phyloP scores from a whole-genome alignment of 2,797 vertebrate genomes.

The Pristis pectinata region DNA sequence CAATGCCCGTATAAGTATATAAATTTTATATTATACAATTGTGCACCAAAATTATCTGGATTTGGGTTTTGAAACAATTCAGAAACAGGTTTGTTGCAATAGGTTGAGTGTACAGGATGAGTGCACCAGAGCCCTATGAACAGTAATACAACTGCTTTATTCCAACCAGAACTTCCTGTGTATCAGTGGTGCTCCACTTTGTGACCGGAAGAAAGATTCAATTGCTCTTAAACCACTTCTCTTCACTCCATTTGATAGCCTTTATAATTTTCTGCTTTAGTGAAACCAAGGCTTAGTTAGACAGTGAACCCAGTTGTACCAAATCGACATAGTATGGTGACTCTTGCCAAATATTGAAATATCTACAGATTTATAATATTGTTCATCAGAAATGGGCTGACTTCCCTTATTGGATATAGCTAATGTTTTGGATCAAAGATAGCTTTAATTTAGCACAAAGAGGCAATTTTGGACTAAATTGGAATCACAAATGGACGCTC shows the following conservation, averaged over 20 bases:
- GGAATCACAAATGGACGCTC: too few relatives aligned
- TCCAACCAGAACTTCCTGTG: background rate
- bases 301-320: background rate
- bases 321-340: background rate
- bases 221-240: background rate
- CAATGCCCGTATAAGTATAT: too few relatives aligned
- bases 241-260: background rate
- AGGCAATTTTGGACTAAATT: too few relatives aligned
- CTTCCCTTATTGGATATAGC: background rate
- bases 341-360: background rate
- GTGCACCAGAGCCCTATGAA: background rate
- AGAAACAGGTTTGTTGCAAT: background rate
- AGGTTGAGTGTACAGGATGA: background rate
- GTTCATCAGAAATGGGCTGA: background rate
- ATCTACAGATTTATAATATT: background rate
- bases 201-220: background rate
- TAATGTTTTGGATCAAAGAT: conserved; percentile 12
- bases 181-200: background rate
- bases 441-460: too few relatives aligned
- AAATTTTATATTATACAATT: too few relatives aligned
- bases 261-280: background rate
- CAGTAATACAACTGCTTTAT: background rate
- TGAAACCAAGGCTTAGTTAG: background rate
- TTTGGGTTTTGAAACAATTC: background rate
- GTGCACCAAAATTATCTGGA: too few relatives aligned